Evolutionary conservation across 1,140 invertebrate species (phyloP), one percentile per base, ranked within the genome.

Genomic region (Papilio machaon): DNA sequence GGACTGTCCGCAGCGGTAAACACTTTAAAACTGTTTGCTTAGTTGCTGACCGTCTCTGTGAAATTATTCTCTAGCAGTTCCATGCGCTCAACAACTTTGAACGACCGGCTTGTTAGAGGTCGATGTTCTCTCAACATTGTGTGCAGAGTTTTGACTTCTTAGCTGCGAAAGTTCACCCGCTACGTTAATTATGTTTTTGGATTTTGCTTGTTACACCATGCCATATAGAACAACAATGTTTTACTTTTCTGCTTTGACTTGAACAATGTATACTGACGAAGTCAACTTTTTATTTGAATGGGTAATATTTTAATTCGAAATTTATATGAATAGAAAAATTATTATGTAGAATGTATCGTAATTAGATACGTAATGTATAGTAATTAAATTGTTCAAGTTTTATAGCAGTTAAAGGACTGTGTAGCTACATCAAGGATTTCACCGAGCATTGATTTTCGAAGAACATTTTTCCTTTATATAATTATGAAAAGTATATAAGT

Each of bases 61-160:
- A 87, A 92, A 91, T 92, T 90, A 92, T 91, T 88, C 88, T 82
- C 81, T 81, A 81, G 73, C 64, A 81, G 73, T 82, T 85, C 83
- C 85, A 84, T 47, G 54, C 88, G 88, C 86, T 89, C 88, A 92
- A 89, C 92, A 91, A 93, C 85, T 92, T 93, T 82, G 83, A 86
- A 90, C 92, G 89, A 88, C 82, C 85, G 84, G 89, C 91, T 92
- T 92, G 92, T 94, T 94, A 92, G 85, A 87, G 88, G 88, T 88
- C 82, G 86, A 86, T 87, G 86, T 85, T 88, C 86, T 85, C 82
- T 82, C 85, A 80, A 90, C 91, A 90, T 88, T 91, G 90, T 91
- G 85, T 85, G 89, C 87, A 90, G 83, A 90, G 90, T 91, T 90
- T 88, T 83, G 85, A 90, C 88, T 94, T 90, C 90, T 90, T 89